Percentiles rank a stretch among this genome's conserved stretches.
Evolutionary conservation across 2,888 invertebrate genomes (phyloP).

Genomic region (Agonopterix subpropinquella): DNA sequence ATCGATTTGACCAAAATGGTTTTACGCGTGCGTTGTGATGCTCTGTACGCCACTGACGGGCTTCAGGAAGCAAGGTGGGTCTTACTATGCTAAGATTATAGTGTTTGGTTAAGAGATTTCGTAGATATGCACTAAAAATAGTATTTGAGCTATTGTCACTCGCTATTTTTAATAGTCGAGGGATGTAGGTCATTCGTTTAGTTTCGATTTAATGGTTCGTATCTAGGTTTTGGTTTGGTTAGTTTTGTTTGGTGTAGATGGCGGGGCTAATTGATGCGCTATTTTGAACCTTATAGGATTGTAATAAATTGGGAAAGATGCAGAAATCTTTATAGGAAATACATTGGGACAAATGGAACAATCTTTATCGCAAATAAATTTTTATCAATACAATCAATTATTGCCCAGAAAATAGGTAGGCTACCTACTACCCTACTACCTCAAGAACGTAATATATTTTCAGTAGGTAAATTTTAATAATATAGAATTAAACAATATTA

Average conservation of each 20-base stretch:
- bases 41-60: slow-evolving; percentile 14
- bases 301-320: too few species aligned
- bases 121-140: slow-evolving; percentile 69
- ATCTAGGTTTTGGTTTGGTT: slow-evolving; percentile 23
- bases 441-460: too few species aligned
- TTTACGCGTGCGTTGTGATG: slow-evolving; percentile 4
- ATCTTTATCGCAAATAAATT: too few species aligned
- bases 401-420: too few species aligned
- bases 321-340: too few species aligned
- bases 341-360: too few species aligned
- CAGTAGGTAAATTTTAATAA: too few species aligned
- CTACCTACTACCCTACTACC: too few species aligned
- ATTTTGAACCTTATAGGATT: too few species aligned
- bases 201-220: slow-evolving; percentile 9
- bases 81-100: slow-evolving; percentile 32
- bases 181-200: slow-evolving; percentile 56
- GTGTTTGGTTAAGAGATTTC: slow-evolving; percentile 41
- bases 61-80: slow-evolving; percentile 28
- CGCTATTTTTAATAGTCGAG: slow-evolving; percentile 69
- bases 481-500: too few species aligned
- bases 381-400: too few species aligned
- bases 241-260: slow-evolving; percentile 23
- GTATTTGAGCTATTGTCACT: slow-evolving; percentile 69
- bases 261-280: slow-evolving; percentile 12
- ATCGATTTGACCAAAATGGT: slow-evolving; percentile 26